phyloP scores from a whole-genome alignment of 2,113 vertebrate species.

The Gila orcuttii region DNA sequence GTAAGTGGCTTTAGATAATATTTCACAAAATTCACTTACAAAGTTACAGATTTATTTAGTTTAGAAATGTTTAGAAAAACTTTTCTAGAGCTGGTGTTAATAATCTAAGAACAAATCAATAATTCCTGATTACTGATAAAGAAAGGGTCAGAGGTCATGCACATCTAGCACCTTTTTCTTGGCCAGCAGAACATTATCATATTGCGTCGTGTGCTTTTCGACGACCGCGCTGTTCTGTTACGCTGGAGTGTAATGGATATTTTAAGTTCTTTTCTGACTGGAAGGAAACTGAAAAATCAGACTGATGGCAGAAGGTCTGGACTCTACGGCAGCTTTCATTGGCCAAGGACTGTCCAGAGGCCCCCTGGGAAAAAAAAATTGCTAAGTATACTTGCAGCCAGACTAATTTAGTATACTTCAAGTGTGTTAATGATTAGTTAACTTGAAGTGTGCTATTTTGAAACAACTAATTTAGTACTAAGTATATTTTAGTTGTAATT shows the following conservation, averaged over 20 bases:
- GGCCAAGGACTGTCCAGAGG: no score
- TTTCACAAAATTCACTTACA: neutral
- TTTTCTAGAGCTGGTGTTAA: neutral
- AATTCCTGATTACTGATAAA: neutral
- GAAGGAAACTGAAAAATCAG: neutral
- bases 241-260: neutral
- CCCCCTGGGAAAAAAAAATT: no score
- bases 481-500: no score
- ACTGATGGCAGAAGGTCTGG: no score
- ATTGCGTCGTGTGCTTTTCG: neutral
- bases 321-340: no score
- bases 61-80: neutral
- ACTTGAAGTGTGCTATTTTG: no score
- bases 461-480: no score
- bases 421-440: no score
- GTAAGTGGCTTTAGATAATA: neutral
- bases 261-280: neutral
- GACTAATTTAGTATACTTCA: no score
- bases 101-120: conserved; percentile 11
- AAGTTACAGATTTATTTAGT: neutral
- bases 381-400: no score
- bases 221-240: neutral
- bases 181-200: neutral
- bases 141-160: conserved; percentile 19
- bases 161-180: neutral